phyloP scores from a whole-genome alignment of 2,113 vertebrate species.

The Eretmochelys imbricata region DNA sequence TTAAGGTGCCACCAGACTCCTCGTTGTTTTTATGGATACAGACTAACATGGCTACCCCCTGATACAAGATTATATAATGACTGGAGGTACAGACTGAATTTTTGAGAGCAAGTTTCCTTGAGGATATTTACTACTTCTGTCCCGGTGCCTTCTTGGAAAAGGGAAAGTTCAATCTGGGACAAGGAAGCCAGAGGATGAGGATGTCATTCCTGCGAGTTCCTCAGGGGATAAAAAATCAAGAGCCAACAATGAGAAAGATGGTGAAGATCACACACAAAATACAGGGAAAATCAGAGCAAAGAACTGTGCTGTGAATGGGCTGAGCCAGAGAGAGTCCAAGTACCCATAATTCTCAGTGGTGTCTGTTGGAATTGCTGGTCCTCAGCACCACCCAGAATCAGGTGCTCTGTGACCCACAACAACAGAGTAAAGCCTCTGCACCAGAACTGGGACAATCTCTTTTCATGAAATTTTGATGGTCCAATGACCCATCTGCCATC shows the following conservation, averaged over 20 bases:
- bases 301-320: not conserved
- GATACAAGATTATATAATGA: not conserved
- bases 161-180: not conserved
- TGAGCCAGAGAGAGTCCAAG: not conserved
- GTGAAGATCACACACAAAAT: not conserved
- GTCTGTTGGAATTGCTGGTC: not conserved
- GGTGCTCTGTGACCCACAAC: not conserved
- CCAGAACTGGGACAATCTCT: not conserved
- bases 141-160: not conserved
- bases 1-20: no score
- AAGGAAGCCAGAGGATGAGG: not conserved
- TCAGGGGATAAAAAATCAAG: not conserved
- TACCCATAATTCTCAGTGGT: accelerated
- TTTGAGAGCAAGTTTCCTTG: not conserved
- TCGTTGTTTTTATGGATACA: no score
- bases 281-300: accelerated
- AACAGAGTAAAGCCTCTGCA: not conserved
- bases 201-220: not conserved
- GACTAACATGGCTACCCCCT: no score
- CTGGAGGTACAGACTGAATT: not conserved
- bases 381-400: accelerated
- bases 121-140: not conserved
- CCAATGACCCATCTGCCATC: accelerated
- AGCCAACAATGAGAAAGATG: not conserved
- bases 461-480: not conserved